Conservation (phyloP, 2,888 invertebrate species). For the Patella pellucida region DNA sequence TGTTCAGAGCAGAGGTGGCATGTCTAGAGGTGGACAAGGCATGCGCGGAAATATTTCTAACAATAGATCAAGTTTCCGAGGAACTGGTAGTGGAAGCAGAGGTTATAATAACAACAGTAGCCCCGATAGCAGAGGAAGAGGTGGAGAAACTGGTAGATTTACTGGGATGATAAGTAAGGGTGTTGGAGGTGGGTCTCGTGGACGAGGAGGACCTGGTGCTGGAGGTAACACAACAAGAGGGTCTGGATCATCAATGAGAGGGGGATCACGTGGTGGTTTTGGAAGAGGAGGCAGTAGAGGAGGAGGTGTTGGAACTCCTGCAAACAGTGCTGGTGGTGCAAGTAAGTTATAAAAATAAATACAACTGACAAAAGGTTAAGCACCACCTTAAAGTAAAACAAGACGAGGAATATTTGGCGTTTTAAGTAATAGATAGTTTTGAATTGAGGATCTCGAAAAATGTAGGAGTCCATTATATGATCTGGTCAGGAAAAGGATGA, state of each 20-base stretch:
- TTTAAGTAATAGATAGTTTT: no score
- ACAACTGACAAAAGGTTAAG: no score
- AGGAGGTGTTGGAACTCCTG: slow-evolving; percentile 16
- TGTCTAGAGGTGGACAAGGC: no score
- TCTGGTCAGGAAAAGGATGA: no score
- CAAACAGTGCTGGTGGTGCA: neutral
- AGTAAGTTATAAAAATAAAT: neutral
- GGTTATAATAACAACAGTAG: neutral
- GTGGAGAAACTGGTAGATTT: neutral
- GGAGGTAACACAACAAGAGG: neutral
- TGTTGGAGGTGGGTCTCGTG: neutral
- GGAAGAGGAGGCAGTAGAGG: slow-evolving; percentile 18
- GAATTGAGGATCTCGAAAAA: no score
- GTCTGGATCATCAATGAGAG: neutral
- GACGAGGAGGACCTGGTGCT: neutral
- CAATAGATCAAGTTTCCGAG: neutral
- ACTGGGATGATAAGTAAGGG: neutral
- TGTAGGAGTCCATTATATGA: no score
- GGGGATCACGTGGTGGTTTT: slow-evolving; percentile 20
- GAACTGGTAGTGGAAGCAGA: neutral
- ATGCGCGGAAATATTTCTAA: neutral
- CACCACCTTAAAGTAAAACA: no score
- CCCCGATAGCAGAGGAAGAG: neutral
- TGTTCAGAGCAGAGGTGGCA: no score
- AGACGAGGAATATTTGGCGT: no score